These are phyloP conservation scores for Ligdia adustata DNA, from an alignment of 2,888 invertebrate genomes.

Conservation along the genomic window DNA sequence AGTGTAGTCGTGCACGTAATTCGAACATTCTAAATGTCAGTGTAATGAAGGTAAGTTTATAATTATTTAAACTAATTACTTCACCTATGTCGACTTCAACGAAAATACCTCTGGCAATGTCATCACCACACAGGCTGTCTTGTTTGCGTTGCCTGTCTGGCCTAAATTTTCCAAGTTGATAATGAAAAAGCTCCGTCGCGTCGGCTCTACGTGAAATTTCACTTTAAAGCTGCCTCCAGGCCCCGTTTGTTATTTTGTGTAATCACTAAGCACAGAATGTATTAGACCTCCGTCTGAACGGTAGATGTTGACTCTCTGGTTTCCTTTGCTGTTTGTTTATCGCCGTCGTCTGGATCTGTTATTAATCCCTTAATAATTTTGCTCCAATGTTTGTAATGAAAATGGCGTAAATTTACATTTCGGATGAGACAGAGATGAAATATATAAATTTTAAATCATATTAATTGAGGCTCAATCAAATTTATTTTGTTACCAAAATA, in stretches of 20 bases:
- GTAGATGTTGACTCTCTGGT: conserved; percentile 37
- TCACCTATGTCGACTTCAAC: conserved; percentile 28
- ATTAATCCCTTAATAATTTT: conserved; percentile 16
- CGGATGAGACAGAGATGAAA: background rate
- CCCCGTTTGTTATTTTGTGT: conserved; percentile 67
- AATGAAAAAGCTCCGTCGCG: conserved; percentile 73
- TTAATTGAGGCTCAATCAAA: too few relatives aligned
- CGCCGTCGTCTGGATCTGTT: conserved; percentile 19
- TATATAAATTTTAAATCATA: too few relatives aligned
- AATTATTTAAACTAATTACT: conserved; percentile 21
- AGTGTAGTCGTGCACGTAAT: too few relatives aligned
- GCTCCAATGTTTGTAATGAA: conserved; percentile 5
- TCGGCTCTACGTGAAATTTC: conserved; percentile 62
- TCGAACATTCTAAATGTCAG: background rate
- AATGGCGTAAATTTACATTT: background rate
- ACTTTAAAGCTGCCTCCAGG: conserved; percentile 63
- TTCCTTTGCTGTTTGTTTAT: conserved; percentile 31
- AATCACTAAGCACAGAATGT: conserved; percentile 64
- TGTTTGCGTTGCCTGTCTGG: conserved; percentile 54
- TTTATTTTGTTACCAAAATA: too few relatives aligned
- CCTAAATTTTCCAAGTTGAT: conserved; percentile 74
- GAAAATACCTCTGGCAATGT: conserved; percentile 38
- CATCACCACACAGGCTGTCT: conserved; percentile 41
- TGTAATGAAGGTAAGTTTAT: conserved; percentile 4
- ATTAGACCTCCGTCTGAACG: conserved; percentile 44